These are phyloP conservation scores for Thinocorus orbignyianus DNA, from an alignment of 2,113 vertebrate genomes.

Conservation along the genomic window DNA sequence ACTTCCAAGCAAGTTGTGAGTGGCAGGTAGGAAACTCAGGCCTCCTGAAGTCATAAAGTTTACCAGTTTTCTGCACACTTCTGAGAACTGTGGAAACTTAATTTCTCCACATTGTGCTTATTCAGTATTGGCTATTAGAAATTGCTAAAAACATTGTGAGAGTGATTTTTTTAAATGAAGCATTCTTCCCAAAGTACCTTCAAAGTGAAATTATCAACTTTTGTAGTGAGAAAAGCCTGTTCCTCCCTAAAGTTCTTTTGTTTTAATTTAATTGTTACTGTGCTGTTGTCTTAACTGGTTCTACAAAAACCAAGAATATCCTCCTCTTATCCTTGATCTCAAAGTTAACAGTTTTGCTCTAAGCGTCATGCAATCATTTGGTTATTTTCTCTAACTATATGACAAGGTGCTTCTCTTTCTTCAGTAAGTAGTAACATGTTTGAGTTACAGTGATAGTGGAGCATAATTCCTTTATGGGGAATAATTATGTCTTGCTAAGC, in stretches of 20 bases:
- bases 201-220: neutral
- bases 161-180: neutral
- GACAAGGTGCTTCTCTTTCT: neutral
- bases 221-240: neutral
- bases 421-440: neutral
- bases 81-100: neutral
- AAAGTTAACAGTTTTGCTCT: neutral
- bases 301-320: neutral
- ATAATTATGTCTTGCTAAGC: neutral
- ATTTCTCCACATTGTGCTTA: neutral
- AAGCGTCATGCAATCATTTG: neutral
- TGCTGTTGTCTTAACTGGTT: neutral
- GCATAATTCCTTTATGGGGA: neutral
- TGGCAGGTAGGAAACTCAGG: neutral
- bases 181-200: neutral
- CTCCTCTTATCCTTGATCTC: neutral
- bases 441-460: neutral
- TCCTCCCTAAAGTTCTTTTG: neutral
- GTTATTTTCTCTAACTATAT: neutral
- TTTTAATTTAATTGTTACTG: neutral
- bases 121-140: neutral
- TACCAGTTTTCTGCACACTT: neutral
- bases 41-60: neutral
- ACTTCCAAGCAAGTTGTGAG: neutral
- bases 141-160: neutral